Evolutionary conservation across 2,113 vertebrate genomes (phyloP), one percentile per base, ranked within the genome.

Genomic region (Mohoua ochrocephala): DNA sequence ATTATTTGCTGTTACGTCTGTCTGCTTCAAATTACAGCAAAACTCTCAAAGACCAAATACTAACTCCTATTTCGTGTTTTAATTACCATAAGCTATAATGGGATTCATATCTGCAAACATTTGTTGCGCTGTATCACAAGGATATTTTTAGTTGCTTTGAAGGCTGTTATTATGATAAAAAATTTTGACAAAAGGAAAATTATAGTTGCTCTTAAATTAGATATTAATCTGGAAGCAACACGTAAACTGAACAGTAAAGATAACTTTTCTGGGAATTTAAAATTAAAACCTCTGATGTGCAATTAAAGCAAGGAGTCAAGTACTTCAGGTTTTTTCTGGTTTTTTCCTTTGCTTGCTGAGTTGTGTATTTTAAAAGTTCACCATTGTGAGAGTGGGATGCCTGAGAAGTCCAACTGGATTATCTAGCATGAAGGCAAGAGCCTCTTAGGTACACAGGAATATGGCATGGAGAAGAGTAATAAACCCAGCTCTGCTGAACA

Each of bases 81-180:
- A 93, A 93, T 95, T 84, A 74, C 52, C 64, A 37, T 83, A 92
- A 96, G 86, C 21, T 44, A 41, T 37, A 89, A 87, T 30, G 42
- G 41, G 26, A 47, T 77, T 93, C 33, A 44, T 88, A 84, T 77
- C 68, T 77, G 35, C 35, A 97, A 97, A 94, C 50, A 80, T 92
- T 93, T 91, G 81, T 95, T 94, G 37, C 11, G 24, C 53, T 88
- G 16, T 47, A 44, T 82, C 39, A 10, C 56, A 78, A 82, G 28
- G 27, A 85, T 67, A 75, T 26, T 87, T 95, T 96, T 84, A 91
- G 56, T 47, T 52, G 69, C 27, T 93, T 83, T 89, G 73, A 95
- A 96, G 79, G 74, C 44, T 93, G 70, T 91, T 96, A 60, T 20
- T 70, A 24, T 73, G 69, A 91, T 79, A 96, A 96, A 95, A 94